phyloP scores from a whole-genome alignment of 2,888 invertebrate species.

The Thalpophila matura region DNA sequence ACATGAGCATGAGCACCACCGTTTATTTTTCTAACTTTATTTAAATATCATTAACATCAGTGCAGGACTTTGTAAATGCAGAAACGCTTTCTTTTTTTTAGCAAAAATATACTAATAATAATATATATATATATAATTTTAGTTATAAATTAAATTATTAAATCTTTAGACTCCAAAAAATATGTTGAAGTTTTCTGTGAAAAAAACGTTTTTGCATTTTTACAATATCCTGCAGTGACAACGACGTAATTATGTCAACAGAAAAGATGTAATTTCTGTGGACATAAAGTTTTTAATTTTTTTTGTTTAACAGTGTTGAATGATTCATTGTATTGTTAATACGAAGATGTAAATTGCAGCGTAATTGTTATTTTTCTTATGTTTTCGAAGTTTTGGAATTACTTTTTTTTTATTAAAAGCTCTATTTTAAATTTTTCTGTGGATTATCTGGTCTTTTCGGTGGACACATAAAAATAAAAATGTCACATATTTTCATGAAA shows the following conservation, averaged over 20 bases:
- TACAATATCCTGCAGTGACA: too few species aligned
- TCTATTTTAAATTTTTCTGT: slow-evolving; percentile 4
- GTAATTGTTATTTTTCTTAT: not conserved
- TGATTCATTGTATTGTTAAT: slow-evolving; percentile 8
- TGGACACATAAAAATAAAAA: slow-evolving; percentile 17
- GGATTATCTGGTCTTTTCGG: slow-evolving; percentile 6
- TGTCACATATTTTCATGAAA: slow-evolving; percentile 14
- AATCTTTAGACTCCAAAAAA: not conserved
- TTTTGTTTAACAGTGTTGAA: not conserved
- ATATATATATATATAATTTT: not conserved
- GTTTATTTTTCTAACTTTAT: not conserved
- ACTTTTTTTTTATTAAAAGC: slow-evolving; percentile 11
- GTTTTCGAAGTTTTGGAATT: not conserved
- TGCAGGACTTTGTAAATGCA: not conserved
- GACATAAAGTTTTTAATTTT: not conserved
- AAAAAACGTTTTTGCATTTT: too few species aligned
- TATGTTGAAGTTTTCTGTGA: too few species aligned
- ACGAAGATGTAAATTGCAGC: slow-evolving; percentile 1
- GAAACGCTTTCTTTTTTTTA: not conserved
- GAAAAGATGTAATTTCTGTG: slow-evolving; percentile 10
- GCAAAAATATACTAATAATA: not conserved
- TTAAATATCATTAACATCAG: not conserved
- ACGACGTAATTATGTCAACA: not conserved
- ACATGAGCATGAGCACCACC: not conserved
- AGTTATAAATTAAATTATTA: not conserved